A percentile compares a stretch with the other conserved stretches of the same genome.
Evolutionary conservation across 1,140 invertebrate genomes (phyloP).

Genomic region (Lamellibrachia luymesi): DNA sequence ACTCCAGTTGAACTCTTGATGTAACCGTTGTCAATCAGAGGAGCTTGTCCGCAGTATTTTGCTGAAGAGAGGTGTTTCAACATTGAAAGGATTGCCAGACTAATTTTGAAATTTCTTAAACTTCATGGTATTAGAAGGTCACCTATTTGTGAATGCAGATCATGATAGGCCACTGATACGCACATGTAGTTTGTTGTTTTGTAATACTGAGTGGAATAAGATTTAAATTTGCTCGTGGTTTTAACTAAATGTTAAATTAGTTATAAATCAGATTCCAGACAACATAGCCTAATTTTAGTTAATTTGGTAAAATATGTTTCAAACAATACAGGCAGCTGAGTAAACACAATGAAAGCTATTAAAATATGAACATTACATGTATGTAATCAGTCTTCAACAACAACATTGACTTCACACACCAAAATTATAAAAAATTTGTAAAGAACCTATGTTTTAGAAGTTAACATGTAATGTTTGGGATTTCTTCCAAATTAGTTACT

Average conservation of each 20-base stretch:
- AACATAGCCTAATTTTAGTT: too few species aligned
- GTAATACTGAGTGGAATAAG: too few species aligned
- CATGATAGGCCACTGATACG: neutral
- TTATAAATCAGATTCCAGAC: too few species aligned
- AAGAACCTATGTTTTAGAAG: neutral
- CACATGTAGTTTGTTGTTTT: neutral
- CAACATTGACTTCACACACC: neutral
- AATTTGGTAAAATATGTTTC: too few species aligned
- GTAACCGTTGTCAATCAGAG: neutral
- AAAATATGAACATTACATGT: neutral
- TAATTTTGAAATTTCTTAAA: neutral
- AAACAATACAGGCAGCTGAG: neutral
- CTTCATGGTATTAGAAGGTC: neutral
- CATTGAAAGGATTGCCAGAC: neutral
- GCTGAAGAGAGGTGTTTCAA: neutral
- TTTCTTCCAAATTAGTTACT: neutral
- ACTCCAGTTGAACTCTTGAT: neutral
- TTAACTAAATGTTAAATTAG: too few species aligned
- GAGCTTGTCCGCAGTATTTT: constrained; percentile 9
- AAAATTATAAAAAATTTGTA: neutral
- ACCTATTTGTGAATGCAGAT: neutral
- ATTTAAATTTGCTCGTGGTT: too few species aligned
- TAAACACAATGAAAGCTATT: neutral
- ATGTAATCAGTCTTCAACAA: neutral
- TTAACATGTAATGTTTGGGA: neutral